Conservation (phyloP, 1,140 invertebrate genomes). For the Hypothenemus hampei region DNA sequence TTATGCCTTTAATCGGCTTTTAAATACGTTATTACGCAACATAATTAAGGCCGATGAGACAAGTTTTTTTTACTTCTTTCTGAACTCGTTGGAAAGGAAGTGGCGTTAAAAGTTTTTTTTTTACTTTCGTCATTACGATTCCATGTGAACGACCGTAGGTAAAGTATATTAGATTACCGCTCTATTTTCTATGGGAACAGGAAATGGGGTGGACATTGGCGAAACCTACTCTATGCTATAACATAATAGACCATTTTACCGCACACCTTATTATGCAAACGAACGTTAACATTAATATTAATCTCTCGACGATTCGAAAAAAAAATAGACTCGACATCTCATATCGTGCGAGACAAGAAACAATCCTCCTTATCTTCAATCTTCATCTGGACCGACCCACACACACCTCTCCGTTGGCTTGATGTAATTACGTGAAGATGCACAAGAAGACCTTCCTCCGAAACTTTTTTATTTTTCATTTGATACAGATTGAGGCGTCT, state of each 20-base stretch:
- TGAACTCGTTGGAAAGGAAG: conserved; percentile 14
- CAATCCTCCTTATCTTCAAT: conserved; percentile 7
- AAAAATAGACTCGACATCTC: conserved; percentile 6
- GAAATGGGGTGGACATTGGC: conserved; percentile 20
- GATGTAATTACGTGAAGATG: conserved; percentile 8
- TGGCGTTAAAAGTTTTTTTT: too few relatives aligned
- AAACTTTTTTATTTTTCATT: background rate
- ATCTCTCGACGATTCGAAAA: background rate
- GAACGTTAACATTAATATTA: background rate
- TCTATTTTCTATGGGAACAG: conserved; percentile 22
- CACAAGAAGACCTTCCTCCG: background rate
- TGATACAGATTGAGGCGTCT: background rate
- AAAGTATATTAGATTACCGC: conserved; percentile 8
- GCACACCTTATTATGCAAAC: background rate
- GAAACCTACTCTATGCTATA: background rate
- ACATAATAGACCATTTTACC: background rate
- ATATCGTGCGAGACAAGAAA: conserved; percentile 8
- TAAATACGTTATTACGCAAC: too few relatives aligned
- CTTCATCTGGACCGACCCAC: conserved; percentile 8
- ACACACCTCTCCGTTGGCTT: background rate
- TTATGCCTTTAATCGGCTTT: too few relatives aligned
- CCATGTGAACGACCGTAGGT: conserved; percentile 6
- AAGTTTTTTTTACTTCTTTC: background rate
- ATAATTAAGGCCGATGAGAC: conserved; percentile 4
- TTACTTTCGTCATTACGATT: background rate